A percentile compares a stretch with the other conserved stretches of the same genome.
These are phyloP conservation scores for Mormoops blainvillei DNA, from an alignment of 2,113 vertebrate genomes.

Conservation along the genomic window DNA sequence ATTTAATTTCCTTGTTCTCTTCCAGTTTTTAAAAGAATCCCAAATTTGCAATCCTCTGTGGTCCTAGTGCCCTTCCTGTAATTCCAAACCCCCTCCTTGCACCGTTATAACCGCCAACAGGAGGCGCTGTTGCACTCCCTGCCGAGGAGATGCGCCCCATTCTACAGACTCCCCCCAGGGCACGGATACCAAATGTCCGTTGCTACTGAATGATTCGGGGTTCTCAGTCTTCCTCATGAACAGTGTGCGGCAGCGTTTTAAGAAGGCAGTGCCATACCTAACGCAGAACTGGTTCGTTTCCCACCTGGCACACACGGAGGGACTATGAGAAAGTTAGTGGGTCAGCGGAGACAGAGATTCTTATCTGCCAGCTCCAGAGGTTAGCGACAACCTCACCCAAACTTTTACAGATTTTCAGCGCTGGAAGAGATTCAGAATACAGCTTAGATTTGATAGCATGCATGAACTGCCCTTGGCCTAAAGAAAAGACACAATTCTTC, in stretches of 20 bases:
- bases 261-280: not conserved
- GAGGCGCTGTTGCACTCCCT: not conserved
- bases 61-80: not conserved
- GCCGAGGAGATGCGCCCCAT: not conserved
- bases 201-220: not conserved
- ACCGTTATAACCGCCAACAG: not conserved
- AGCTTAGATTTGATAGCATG: not conserved
- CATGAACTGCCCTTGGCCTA: not conserved
- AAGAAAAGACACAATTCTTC: not conserved
- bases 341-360: not conserved
- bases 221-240: not conserved
- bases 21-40: not conserved
- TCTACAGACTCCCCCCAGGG: not conserved
- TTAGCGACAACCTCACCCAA: not conserved
- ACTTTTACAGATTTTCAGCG: not conserved
- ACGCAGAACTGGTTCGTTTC: not conserved
- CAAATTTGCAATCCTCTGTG: not conserved
- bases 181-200: not conserved
- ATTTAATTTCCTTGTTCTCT: not conserved
- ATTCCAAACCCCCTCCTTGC: not conserved
- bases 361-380: not conserved
- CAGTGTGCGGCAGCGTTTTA: not conserved
- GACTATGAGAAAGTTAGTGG: not conserved
- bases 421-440: not conserved
- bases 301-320: not conserved